Evolutionary conservation across 1,140 invertebrate genomes (phyloP), one percentile per base, ranked within the genome.

Genomic region (Temnothorax longispinosus): DNA sequence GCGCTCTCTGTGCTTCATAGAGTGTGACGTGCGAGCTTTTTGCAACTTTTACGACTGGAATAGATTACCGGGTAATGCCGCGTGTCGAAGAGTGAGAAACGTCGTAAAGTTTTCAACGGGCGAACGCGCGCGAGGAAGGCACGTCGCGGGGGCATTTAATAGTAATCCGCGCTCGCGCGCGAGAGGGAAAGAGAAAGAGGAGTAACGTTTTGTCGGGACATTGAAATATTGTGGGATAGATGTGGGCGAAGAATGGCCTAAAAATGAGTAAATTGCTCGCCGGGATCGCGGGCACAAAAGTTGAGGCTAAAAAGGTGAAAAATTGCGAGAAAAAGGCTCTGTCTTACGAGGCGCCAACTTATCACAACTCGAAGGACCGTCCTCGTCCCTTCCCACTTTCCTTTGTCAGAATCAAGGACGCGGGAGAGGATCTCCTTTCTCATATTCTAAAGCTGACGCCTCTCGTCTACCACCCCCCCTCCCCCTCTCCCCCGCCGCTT

Each of bases 381-480:
- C 76, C 77, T 64, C 88, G 71, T 72, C 85, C 80, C 87, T 87
- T 82, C 78, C 64, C 69, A 81, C 50, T 87, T 64, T 91, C 89
- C 88, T 91, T 91, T 91, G 90, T 91, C 90, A 91, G 88, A 91
- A 91, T 91, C 90, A 91, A 91, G 90, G 85, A 91, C 89, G 85
- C 80, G 88, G 77, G 86, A 91, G 88, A 91, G 77, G 88, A 91
- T 89, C 88, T 89, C 90, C 72, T 91, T 91, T 91, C 89, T 91
- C 90, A 91, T 91, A 91, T 91, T 91, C 90, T 89, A 91, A 91
- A 91, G 90, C 89, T 91, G 87, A 91, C 89, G 89, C 89, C 69
- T 78, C 41, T 89, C 90, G 52, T 86, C 86, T 47, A 56, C 62
- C 32, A 11, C 41, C 6, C 32, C 27, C 15, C 0, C 2, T 7